phyloP scores from a whole-genome alignment of 2,888 invertebrate species.

The Drosophila nigritarsus region DNA sequence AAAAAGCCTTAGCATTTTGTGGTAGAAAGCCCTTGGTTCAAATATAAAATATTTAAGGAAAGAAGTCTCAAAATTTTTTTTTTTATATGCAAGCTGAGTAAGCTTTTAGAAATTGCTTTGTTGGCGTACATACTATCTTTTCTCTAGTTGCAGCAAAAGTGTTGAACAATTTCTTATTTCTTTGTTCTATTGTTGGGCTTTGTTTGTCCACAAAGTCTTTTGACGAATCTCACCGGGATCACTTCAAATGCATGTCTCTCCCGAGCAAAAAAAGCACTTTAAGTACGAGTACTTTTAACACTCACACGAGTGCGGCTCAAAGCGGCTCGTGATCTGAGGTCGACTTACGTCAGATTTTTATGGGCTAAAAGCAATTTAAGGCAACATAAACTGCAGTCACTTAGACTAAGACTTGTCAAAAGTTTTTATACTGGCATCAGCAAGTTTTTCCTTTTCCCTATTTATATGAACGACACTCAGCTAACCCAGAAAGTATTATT shows the following conservation, averaged over 20 bases:
- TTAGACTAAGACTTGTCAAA: slow-evolving; percentile 36
- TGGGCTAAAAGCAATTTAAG: slow-evolving; percentile 62
- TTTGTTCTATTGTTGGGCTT: slow-evolving; percentile 34
- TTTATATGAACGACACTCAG: not conserved
- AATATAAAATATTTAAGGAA: not conserved
- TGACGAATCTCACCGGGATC: slow-evolving; percentile 36
- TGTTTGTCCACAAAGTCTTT: slow-evolving; percentile 57
- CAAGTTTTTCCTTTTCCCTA: slow-evolving; percentile 19
- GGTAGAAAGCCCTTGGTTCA: not conserved
- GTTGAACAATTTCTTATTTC: slow-evolving; percentile 38
- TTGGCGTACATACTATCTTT: slow-evolving; percentile 6
- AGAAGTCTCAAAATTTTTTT: not conserved
- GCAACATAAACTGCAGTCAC: slow-evolving; percentile 58
- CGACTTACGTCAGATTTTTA: slow-evolving; percentile 57
- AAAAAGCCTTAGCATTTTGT: not conserved
- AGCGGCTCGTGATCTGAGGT: slow-evolving; percentile 65
- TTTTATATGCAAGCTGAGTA: not conserved
- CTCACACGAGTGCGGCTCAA: slow-evolving; percentile 53
- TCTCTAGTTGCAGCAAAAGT: slow-evolving; percentile 27
- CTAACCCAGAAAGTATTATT: not conserved
- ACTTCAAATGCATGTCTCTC: slow-evolving; percentile 50
- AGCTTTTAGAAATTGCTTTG: slow-evolving; percentile 9
- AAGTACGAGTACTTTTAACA: slow-evolving; percentile 66
- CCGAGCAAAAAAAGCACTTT: slow-evolving; percentile 59
- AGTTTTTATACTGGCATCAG: slow-evolving; percentile 16